Evolutionary conservation across 1,140 invertebrate genomes (phyloP), one percentile per base, ranked within the genome.

Genomic region (Manduca sexta): DNA sequence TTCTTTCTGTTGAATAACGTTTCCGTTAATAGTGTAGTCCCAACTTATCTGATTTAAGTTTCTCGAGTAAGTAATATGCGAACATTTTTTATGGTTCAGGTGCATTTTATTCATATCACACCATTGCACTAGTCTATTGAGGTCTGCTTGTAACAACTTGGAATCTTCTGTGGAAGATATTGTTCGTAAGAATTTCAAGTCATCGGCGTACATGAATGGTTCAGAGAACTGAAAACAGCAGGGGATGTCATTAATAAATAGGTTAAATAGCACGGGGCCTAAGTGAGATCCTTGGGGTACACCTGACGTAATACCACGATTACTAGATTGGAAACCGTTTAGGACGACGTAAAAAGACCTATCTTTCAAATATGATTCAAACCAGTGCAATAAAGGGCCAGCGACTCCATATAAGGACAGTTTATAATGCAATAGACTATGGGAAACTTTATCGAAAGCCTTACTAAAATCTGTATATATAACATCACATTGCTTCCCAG

Each of bases 391-490:
- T 3, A 50, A 13, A 5, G 10, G 3, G 2, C 39, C 38, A n/a
- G 3, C 15, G 15, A 49, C 7, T 21, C 51, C 51, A 38, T 38
- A 47, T 2, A 5, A 5, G 14, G 16, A 42, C 6, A 53, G 30
- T 26, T 53, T 53, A 31, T 37, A 3, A n/a, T 42, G 10, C 4
- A 53, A 13, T 14, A 43, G 18, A 1, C 6, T 12, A 40, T 53
- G 51, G 2, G 38, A 30, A 16, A 53, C 45, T 11, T 39, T n/a
- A 26, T 53, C 51, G 37, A 53, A 53, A 7, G 44, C 51, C 13
- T 53, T 53, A 14, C 44, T 53, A 6, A 53, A 48, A 15, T 53
- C 51, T 0, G 51, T 53, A n/a, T 53, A 53, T 29, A 53, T 37
- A 21, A 47, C 45, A 26, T 53, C 51, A n/a, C 34, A 11, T 31